Conservation (phyloP, 2,113 vertebrate species). For the Campylorhamphus procurvoides region DNA sequence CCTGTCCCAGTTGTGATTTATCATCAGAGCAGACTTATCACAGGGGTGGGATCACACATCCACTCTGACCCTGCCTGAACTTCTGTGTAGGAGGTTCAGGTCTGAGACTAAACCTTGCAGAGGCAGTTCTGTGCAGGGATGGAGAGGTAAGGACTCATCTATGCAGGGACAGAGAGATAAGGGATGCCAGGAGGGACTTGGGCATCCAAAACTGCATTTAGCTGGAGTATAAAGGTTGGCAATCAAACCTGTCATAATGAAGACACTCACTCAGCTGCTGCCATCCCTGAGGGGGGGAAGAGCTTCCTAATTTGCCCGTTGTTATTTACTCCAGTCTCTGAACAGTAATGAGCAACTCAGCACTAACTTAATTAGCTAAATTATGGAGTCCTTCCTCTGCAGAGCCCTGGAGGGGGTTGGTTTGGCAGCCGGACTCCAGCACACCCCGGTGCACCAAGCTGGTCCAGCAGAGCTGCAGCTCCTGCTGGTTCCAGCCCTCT, state of each 20-base stretch:
- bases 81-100: not conserved
- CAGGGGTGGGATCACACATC: not conserved
- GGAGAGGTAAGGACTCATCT: not conserved
- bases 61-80: not conserved
- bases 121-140: fast-evolving
- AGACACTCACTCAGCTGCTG: not conserved
- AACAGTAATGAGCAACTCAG: not conserved
- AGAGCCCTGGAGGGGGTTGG: not conserved
- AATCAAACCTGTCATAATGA: not conserved
- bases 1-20: not conserved
- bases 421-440: not conserved
- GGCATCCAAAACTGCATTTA: not conserved
- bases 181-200: not conserved
- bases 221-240: not conserved
- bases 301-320: not conserved
- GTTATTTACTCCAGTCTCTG: not conserved
- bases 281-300: not conserved
- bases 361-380: not conserved
- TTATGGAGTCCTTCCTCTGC: not conserved
- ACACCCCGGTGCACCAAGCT: not conserved
- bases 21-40: not conserved
- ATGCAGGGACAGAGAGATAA: not conserved
- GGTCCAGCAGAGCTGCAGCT: not conserved
- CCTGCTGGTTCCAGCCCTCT: not conserved
- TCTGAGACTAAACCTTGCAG: not conserved